phyloP scores from a whole-genome alignment of 1,140 invertebrate species.

The Caenorhabditis elegans region WBcel235 BX284605.5:9741001-9741500 shows the following conservation, averaged over 20 bases:
- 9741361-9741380: no score
- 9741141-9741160: background rate
- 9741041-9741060: background rate
- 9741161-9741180: background rate
- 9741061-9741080: background rate
- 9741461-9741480: slow-evolving; percentile 53
- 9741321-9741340: slow-evolving; percentile 59
- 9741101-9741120: background rate
- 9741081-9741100: background rate
- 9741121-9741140: background rate
- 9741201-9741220: no score
- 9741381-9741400: background rate
- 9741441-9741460: slow-evolving; percentile 50
- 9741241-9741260: slow-evolving; percentile 41
- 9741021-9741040: background rate
- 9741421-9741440: slow-evolving; percentile 64
- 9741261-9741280: slow-evolving; percentile 40
- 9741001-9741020: background rate
- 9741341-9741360: slow-evolving; percentile 44
- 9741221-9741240: background rate
- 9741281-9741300: slow-evolving; percentile 51
- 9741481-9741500: slow-evolving; percentile 49
- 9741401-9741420: slow-evolving; percentile 42
- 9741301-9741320: slow-evolving; percentile 61
- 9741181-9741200: background rate